phyloP scores from a whole-genome alignment of 2,113 vertebrate genomes.

The Muscicapa adusta region DNA sequence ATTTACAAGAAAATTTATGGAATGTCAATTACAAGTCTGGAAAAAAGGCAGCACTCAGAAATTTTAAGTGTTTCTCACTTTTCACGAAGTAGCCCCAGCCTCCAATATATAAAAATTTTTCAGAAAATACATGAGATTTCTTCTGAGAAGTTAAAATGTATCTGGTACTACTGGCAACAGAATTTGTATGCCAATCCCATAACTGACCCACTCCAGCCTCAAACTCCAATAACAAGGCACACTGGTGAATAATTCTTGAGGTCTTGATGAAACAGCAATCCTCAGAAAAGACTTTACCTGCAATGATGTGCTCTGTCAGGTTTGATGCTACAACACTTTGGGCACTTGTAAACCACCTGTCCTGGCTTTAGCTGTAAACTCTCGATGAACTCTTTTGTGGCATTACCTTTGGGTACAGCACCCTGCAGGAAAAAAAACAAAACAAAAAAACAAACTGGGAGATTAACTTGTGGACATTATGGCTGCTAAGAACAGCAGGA shows the following conservation, averaged over 20 bases:
- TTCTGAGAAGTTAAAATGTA: not conserved
- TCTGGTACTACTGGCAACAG: not conserved
- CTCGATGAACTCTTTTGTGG: slow-evolving; percentile 98
- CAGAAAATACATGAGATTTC: not conserved
- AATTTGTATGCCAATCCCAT: not conserved
- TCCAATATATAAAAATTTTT: not conserved
- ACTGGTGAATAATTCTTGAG: not conserved
- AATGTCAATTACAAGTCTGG: not conserved
- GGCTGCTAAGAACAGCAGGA: not conserved
- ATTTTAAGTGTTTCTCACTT: not conserved
- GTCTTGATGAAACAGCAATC: not conserved
- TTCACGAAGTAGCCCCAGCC: not conserved
- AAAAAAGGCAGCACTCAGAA: not conserved
- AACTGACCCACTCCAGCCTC: not conserved
- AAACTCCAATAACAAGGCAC: not conserved
- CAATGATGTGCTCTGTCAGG: slow-evolving; percentile 97
- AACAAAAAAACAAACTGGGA: not conserved
- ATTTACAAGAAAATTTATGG: not conserved
- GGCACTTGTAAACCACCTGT: slow-evolving; percentile 98
- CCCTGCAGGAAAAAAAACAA: slow-evolving; percentile 73
- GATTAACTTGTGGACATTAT: not conserved
- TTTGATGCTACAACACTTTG: slow-evolving; percentile 99
- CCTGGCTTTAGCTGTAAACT: slow-evolving; percentile 96
- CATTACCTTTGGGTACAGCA: slow-evolving; percentile 96
- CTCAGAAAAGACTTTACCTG: slow-evolving; percentile 76